A percentile compares a stretch with the other conserved stretches of the same genome.
These are phyloP conservation scores for Apocrypta bakeri DNA, from an alignment of 1,140 invertebrate species.

Conservation along the genomic window DNA sequence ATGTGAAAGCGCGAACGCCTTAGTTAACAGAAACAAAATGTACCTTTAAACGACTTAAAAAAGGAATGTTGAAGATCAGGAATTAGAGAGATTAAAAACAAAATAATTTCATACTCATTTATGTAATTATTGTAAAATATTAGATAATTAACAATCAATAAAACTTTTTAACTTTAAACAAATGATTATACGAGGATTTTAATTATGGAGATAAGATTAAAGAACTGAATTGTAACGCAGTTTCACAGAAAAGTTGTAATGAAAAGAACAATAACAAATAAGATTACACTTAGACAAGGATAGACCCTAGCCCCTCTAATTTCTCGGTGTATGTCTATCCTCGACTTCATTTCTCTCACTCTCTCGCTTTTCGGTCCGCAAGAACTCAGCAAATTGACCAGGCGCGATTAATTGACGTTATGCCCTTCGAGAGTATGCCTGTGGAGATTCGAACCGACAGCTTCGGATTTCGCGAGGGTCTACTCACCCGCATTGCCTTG, in stretches of 20 bases:
- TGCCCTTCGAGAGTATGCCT: constrained; percentile 58
- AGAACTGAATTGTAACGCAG: too few relatives aligned
- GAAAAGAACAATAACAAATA: constrained; percentile 35
- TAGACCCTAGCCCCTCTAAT: neutral
- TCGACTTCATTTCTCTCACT: neutral
- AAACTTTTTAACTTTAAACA: too few relatives aligned
- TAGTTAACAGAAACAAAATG: too few relatives aligned
- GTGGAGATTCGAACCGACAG: constrained; percentile 62
- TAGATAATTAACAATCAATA: too few relatives aligned
- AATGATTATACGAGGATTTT: too few relatives aligned
- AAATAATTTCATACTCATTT: too few relatives aligned
- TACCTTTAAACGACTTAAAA: too few relatives aligned
- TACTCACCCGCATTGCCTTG: neutral
- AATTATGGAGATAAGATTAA: too few relatives aligned
- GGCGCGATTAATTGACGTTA: constrained; percentile 62
- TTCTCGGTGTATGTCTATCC: neutral
- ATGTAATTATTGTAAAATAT: too few relatives aligned
- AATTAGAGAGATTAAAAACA: too few relatives aligned
- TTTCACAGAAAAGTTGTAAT: constrained; percentile 1
- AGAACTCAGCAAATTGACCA: constrained; percentile 56
- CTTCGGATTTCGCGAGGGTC: constrained; percentile 53
- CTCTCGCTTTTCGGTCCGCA: constrained; percentile 46
- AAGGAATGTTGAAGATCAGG: too few relatives aligned
- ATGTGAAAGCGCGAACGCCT: too few relatives aligned
- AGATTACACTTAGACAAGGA: constrained; percentile 15